phyloP scores from a whole-genome alignment of 2,888 invertebrate species.

The Ametastegia equiseti region DNA sequence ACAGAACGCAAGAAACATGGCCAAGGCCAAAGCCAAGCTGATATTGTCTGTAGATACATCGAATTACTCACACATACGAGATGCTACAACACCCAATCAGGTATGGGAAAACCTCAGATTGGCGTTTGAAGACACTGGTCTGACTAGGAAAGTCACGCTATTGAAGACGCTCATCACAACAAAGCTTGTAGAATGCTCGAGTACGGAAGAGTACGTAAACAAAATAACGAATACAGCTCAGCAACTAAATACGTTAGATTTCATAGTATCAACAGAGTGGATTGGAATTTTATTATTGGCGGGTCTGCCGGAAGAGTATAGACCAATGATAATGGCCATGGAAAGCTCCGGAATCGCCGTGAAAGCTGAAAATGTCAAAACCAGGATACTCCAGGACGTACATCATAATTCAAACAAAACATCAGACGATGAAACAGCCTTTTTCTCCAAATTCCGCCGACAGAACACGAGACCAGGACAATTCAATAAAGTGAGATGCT shows the following conservation, averaged over 20 bases:
- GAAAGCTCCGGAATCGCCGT: background rate
- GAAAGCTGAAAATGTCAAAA: background rate
- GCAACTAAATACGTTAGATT: background rate
- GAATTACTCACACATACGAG: background rate
- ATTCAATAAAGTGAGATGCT: background rate
- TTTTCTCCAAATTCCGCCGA: background rate
- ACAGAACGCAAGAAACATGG: slow-evolving; percentile 41
- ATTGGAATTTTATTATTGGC: background rate
- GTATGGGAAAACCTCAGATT: slow-evolving; percentile 45
- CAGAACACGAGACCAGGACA: background rate
- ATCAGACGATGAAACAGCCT: background rate
- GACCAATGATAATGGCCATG: background rate
- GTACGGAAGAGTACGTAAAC: background rate
- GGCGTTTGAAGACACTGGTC: slow-evolving; percentile 44
- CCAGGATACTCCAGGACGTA: background rate
- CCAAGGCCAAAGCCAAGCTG: slow-evolving; percentile 46
- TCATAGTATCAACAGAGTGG: background rate
- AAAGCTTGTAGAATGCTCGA: background rate
- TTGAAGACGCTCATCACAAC: background rate
- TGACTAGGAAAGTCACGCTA: background rate
- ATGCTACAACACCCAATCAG: slow-evolving; percentile 20
- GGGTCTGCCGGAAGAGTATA: background rate
- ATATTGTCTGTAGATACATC: slow-evolving; percentile 41
- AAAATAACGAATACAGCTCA: background rate
- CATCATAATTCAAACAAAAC: background rate